Percentiles rank a stretch among this genome's conserved stretches.
phyloP scores from a whole-genome alignment of 2,113 vertebrate species.

The Prolemur simus region DNA sequence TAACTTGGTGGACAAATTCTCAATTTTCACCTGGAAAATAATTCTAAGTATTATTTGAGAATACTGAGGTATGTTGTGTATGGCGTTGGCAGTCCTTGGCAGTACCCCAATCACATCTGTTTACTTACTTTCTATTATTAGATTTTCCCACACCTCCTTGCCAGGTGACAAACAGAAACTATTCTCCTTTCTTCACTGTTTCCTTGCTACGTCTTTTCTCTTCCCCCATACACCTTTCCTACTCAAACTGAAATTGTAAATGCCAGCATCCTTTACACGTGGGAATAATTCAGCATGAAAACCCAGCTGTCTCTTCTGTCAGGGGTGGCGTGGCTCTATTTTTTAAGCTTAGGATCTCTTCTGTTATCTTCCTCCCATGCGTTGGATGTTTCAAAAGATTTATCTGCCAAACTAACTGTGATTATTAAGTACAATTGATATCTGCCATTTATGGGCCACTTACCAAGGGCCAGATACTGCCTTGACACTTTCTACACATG shows the following conservation, averaged over 20 bases:
- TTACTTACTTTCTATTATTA: slow-evolving; percentile 55
- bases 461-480: too few relatives aligned
- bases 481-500: background rate
- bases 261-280: background rate
- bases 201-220: background rate
- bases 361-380: background rate
- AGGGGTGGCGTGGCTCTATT: background rate
- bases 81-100: background rate
- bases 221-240: background rate
- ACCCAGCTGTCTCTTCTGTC: background rate
- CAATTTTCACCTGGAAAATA: background rate
- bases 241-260: background rate
- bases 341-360: background rate
- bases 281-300: background rate
- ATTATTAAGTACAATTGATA: background rate
- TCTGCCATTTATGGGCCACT: too few relatives aligned
- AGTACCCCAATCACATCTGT: slow-evolving; percentile 49
- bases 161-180: slow-evolving; percentile 41
- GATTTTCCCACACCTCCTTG: background rate
- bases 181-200: background rate
- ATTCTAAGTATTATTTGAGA: background rate
- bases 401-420: background rate
- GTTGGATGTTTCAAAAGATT: background rate
- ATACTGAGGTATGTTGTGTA: background rate
- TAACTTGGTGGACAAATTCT: background rate